Evolutionary conservation across 1,140 invertebrate genomes (phyloP), one percentile per base, ranked within the genome.

Genomic region (Drosophila neocordata): DNA sequence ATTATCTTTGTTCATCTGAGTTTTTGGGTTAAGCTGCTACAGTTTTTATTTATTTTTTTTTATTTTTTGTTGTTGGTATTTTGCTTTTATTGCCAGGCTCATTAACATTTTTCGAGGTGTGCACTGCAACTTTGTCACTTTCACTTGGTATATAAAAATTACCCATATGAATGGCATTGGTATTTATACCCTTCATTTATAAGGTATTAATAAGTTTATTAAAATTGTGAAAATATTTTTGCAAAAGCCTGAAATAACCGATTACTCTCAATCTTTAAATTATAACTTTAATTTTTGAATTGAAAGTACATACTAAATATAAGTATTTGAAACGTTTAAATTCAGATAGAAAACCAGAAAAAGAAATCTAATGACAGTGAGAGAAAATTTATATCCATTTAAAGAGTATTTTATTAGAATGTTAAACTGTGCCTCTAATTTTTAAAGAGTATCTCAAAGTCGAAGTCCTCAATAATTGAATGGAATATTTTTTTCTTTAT

Each of bases 41-140:
- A 81, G 73, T 85, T 87, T 58, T 58, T 72, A 69, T 79, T 69
- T 6, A 31, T 6, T 31, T 63, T 67, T 63, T 77, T 37, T 67
- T 63, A 76, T 37, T 60, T 66, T 59, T 68, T n/a, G 12, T 48
- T 48, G 38, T 31, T 58, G 35, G 34, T 51, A 51, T 35, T 56
- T 64, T 63, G 69, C 69, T 52, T 75, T 72, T 76, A 67, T 76
- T 65, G 72, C 59, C 61, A 63, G 64, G 80, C 79, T 85, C 83
- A 85, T 85, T 85, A 85, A 87, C 82, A 85, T 85, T 85, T 85
- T 82, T 88, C 71, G 83, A 85, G 82, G 83, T 76, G 82, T 75
- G 82, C 82, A 88, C 78, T 85, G 78, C 82, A 85, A 85, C 81
- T 85, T 85, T 85, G 82, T 85, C 83, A 85, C 82, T 85, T 85